Base-by-base conservation (phyloP, 2,797 vertebrate species). In the Coracias cyanogaster region DNA sequence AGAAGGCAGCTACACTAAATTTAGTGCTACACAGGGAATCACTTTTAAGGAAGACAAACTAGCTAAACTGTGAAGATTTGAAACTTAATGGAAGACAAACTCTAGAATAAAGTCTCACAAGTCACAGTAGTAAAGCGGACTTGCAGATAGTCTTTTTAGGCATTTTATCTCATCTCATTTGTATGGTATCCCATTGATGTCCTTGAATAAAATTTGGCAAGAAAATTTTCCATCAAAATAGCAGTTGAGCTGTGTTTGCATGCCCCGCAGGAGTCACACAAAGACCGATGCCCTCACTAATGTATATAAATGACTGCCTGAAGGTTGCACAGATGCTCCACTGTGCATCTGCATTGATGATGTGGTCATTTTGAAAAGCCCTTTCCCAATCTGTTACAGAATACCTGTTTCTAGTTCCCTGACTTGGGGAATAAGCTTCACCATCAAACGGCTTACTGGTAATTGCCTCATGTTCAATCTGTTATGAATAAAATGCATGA, bases 391-490 rank as follows among this genome's bases (percentile, higher is more conserved):
- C 82, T 97, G 94, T 94, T 94, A 89, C 20, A 61, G 76, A 94
- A 92, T 93, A 96, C 78, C 78, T 95, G 90, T 67, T 91, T 83
- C 58, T 84, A 90, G 74, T 71, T 95, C 90, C 55, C 37, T 88
- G 65, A 86, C 60, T 80, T 73, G 35, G 90, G 66, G 67, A 94
- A 92, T 92, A 87, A 94, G 91, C 94, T 81, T 86, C 84, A 74
- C 70, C 88, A 94, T 72, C 65, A 94, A 95, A 88, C 37, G 31
- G 69, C 73, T 95, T 89, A 76, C 55, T 93, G 82, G 72, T 91
- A 96, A 97, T 93, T 91, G 92, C 86, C 91, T 95, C 89, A 76
- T 88, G 71, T 90, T 96, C 96, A 97, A 76, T 73, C 94, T 93
- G 90, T 82, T 95, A 82, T 7, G 2, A 96, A 91, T 58, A 95